phyloP scores from a whole-genome alignment of 2,888 invertebrate species.

The Crematogaster levior region DNA sequence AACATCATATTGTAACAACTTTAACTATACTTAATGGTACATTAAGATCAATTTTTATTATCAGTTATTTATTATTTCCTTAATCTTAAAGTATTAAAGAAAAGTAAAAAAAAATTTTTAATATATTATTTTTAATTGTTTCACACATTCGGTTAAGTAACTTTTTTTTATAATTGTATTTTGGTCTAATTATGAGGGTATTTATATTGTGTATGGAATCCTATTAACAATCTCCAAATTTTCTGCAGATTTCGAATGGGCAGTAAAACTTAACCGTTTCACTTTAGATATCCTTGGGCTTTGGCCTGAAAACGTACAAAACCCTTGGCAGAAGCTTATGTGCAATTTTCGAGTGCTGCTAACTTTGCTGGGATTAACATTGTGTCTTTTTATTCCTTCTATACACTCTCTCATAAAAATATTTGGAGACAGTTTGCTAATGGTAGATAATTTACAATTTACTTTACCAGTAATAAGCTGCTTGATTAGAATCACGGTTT shows the following conservation, averaged over 20 bases:
- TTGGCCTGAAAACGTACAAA: neutral
- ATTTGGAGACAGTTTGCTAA: neutral
- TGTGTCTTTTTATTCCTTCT: neutral
- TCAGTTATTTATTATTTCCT: too few species aligned
- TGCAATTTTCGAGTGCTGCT: neutral
- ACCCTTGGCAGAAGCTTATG: neutral
- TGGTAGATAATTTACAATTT: slow-evolving; percentile 25
- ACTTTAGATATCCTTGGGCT: slow-evolving; percentile 8
- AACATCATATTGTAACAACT: too few species aligned
- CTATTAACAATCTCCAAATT: neutral
- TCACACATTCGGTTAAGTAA: too few species aligned
- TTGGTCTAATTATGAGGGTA: too few species aligned
- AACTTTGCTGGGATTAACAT: neutral
- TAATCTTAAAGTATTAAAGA: too few species aligned
- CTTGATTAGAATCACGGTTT: neutral
- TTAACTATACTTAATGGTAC: too few species aligned
- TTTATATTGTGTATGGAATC: too few species aligned
- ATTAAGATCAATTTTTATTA: too few species aligned
- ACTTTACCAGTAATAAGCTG: neutral
- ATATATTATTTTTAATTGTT: too few species aligned
- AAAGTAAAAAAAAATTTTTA: too few species aligned
- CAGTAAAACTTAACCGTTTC: slow-evolving; percentile 36
- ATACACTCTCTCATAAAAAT: slow-evolving; percentile 2
- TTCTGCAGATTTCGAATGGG: slow-evolving; percentile 24
- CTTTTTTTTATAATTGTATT: too few species aligned